These are phyloP conservation scores for Heliconius charithonia DNA, from an alignment of 2,888 invertebrate species.

Conservation along the genomic window DNA sequence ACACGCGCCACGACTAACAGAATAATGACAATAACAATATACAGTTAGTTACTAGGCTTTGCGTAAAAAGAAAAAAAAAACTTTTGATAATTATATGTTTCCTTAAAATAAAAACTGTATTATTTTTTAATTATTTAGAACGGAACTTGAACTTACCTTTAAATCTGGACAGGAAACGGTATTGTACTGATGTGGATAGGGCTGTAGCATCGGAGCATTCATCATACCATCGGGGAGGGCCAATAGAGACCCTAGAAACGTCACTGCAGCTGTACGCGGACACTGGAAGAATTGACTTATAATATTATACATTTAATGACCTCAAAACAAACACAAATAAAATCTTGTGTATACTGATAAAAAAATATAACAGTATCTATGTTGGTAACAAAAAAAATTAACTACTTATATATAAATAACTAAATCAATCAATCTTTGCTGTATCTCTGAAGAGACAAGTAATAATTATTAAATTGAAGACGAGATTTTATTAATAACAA, in stretches of 20 bases:
- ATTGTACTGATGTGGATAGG: conserved; percentile 85
- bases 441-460: background rate
- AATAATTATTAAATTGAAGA: no score
- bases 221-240: conserved; percentile 89
- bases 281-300: conserved; percentile 73
- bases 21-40: no score
- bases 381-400: no score
- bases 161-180: conserved; percentile 88
- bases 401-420: background rate
- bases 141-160: conserved; percentile 82
- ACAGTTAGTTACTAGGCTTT: no score
- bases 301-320: background rate
- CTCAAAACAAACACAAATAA: background rate
- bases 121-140: background rate
- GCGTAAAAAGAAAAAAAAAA: no score
- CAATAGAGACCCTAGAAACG: conserved; percentile 93
- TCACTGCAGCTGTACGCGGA: conserved; percentile 95
- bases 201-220: conserved; percentile 87
- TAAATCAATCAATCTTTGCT: background rate
- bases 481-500: no score
- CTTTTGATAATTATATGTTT: no score
- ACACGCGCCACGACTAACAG: no score
- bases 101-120: background rate
- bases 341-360: background rate
- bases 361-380: no score